Base-by-base conservation (phyloP, 2,888 invertebrate species). In the Troides oblongomaculatus region DNA sequence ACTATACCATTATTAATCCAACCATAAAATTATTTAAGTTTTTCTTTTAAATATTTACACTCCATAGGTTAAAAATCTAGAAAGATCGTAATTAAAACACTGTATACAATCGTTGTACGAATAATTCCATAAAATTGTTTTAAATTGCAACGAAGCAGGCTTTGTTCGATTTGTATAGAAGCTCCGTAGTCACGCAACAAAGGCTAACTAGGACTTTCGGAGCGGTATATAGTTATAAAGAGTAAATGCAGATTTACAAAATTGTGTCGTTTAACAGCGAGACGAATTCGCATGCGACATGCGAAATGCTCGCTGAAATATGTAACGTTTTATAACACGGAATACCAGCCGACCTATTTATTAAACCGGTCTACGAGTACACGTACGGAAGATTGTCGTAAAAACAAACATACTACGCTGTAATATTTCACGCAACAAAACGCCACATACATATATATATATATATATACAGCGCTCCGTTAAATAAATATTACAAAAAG, bases 311-410 rank as follows among this genome's bases (percentile, higher is more conserved):
- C 39, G 63, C 66, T 25, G 43, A 53, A 63, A 53, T 64, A 61
- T n/a, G 23, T 17, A 62, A 50, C 23, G 59, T 63, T 39, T 25
- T 14, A 59, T 10, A 59, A 36, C 63, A 66, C 70, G 66, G 53
- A 66, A 70, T 62, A 60, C 50, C 50, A 63, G 50, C 30, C 66
- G 70, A 62, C 65, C 65, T 69, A 69, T 70, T 66, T 70, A 70
- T 66, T 66, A 70, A 66, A 66, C 66, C 62, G 65, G 57, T 50
- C 25, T 62, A 64, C 25, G 61, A 64, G 50, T 68, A 56, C 69
- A 70, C 69, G 65, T 70, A 70, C 50, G 14, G n/a, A 66, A 70
- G 62, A 70, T 70, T 53, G n/a, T 70, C 66, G 66, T 66, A 66
- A 70, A 64, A 58, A 57, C 64, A 25, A 61, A 39, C 57, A 39